A percentile compares a stretch with the other conserved stretches of the same genome.
Evolutionary conservation across 2,113 vertebrate genomes (phyloP).

Genomic region (Oncorhynchus tshawytscha): DNA sequence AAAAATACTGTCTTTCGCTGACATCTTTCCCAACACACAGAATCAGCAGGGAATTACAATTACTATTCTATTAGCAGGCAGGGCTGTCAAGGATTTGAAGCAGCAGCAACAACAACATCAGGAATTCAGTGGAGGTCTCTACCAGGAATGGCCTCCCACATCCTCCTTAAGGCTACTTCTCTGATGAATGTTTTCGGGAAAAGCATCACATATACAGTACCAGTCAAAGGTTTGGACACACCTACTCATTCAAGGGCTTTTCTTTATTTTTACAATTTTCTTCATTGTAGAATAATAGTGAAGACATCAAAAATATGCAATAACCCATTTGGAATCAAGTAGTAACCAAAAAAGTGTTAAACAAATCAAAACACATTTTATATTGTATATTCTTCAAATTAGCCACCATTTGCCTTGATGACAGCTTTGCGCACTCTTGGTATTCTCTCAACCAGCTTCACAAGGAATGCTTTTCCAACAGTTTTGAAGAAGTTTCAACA

Average conservation of each 20-base stretch:
- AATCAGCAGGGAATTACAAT: neutral
- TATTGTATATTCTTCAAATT: no score
- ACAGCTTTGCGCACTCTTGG: no score
- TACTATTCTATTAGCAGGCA: neutral
- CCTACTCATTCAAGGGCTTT: no score
- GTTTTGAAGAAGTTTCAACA: no score
- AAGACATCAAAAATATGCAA: no score
- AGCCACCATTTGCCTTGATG: neutral
- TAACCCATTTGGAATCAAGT: no score
- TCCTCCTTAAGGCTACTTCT: neutral
- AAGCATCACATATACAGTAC: neutral
- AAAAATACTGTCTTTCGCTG: neutral
- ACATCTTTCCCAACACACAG: neutral
- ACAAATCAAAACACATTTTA: no score
- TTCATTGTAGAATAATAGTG: no score
- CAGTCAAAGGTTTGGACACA: neutral
- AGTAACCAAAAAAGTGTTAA: no score
- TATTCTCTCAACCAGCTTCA: no score
- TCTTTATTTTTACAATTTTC: no score
- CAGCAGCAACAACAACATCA: neutral
- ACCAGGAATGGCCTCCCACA: neutral
- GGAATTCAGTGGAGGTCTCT: neutral
- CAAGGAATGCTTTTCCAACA: no score
- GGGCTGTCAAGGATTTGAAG: neutral
- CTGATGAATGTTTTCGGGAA: neutral